phyloP scores from a whole-genome alignment of 92 coral and sea anemone species.

The Scolanthus callimorphus region DNA sequence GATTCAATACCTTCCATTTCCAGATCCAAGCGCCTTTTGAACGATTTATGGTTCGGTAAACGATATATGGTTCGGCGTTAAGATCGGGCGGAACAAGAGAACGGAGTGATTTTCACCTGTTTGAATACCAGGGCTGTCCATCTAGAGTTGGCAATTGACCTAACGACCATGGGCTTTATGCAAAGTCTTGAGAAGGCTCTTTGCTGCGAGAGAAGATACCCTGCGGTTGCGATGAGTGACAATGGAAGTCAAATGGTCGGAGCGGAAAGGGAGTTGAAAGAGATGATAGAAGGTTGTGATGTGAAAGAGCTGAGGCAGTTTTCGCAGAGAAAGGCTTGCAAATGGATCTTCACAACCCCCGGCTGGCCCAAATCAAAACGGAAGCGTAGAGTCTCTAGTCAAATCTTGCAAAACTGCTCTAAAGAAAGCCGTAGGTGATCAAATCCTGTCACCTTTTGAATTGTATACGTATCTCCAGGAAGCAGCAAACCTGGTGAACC shows the following conservation, averaged over 20 bases:
- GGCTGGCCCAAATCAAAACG: slow-evolving; percentile 15
- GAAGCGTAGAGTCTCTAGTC: slow-evolving; percentile 13
- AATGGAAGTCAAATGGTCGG: slow-evolving; percentile 26
- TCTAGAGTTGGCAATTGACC: slow-evolving; percentile 12
- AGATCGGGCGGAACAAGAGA: too few species aligned
- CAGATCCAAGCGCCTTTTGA: too few species aligned
- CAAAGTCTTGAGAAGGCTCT: not conserved
- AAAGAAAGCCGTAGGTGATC: not conserved
- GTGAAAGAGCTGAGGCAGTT: not conserved
- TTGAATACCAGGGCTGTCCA: slow-evolving; percentile 17
- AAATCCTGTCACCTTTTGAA: not conserved
- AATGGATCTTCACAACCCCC: slow-evolving; percentile 19
- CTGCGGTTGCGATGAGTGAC: slow-evolving; percentile 14
- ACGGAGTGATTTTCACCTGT: slow-evolving; percentile 20
- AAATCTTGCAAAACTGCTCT: not conserved
- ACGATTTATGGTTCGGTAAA: too few species aligned
- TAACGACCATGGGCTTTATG: slow-evolving; percentile 8
- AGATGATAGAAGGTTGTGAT: slow-evolving; percentile 10
- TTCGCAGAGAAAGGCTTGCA: slow-evolving; percentile 15
- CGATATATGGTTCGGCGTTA: too few species aligned
- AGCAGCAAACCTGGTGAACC: not conserved
- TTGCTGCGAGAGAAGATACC: not conserved
- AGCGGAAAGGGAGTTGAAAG: slow-evolving; percentile 13
- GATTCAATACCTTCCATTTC: too few species aligned
- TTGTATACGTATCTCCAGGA: not conserved